A percentile compares a stretch with the other conserved stretches of the same genome.
phyloP scores from a whole-genome alignment of 2,113 vertebrate genomes.

The Cebidichthys violaceus region DNA sequence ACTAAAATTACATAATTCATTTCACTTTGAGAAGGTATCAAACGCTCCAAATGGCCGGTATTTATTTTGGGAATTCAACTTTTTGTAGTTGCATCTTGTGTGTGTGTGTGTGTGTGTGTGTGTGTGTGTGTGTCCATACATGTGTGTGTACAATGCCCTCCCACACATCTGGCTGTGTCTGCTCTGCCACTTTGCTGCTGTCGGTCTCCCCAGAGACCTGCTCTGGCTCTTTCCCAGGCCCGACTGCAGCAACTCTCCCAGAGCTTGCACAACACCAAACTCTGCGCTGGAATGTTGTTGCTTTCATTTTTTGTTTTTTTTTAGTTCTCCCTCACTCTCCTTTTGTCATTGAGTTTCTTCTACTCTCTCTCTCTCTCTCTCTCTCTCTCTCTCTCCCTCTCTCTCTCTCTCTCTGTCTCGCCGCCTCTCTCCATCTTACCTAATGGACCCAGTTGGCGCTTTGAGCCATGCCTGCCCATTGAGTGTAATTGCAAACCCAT shows the following conservation, averaged over 20 bases:
- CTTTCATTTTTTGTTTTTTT: not conserved
- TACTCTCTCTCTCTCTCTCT: not conserved
- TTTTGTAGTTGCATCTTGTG: not conserved
- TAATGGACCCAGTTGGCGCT: not conserved
- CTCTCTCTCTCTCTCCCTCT: not conserved
- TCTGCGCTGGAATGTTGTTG: slow-evolving; percentile 69
- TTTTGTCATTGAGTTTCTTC: slow-evolving; percentile 3
- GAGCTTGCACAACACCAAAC: slow-evolving; percentile 66
- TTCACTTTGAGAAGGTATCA: not conserved
- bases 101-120: slow-evolving; percentile 36
- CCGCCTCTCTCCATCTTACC: not conserved
- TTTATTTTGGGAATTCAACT: not conserved
- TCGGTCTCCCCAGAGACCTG: slow-evolving; percentile 61
- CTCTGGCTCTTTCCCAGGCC: slow-evolving; percentile 72
- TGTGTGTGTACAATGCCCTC: slow-evolving; percentile 24
- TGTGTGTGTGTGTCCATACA: slow-evolving; percentile 11
- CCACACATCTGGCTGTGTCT: slow-evolving; percentile 64
- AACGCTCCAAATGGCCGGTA: not conserved
- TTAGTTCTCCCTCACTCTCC: slow-evolving; percentile 5
- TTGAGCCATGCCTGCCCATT: not conserved
- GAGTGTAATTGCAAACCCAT: not conserved
- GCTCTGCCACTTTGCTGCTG: slow-evolving; percentile 58
- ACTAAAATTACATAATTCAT: slow-evolving; percentile 1
- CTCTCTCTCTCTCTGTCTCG: slow-evolving; percentile 2
- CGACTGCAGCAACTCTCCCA: slow-evolving; percentile 65